These are phyloP conservation scores for Archips xylosteana DNA, from an alignment of 2,888 invertebrate genomes.

Conservation along the genomic window DNA sequence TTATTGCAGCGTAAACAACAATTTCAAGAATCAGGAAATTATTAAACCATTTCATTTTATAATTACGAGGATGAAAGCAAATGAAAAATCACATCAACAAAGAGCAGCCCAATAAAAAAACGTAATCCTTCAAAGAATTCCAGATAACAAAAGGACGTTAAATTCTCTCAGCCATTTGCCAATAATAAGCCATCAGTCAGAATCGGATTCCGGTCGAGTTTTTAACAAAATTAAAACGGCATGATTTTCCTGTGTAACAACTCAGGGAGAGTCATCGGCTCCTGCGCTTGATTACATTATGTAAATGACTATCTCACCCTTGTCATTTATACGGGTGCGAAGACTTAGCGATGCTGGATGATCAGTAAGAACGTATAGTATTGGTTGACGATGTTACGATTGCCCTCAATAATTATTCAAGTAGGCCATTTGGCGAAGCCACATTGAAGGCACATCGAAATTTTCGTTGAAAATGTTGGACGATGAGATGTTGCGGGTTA, in stretches of 20 bases:
- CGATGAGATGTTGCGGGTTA: too few species aligned
- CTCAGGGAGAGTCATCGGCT: slow-evolving; percentile 71
- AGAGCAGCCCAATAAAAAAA: slow-evolving; percentile 31
- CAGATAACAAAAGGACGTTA: slow-evolving; percentile 36
- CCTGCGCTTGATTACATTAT: slow-evolving; percentile 78
- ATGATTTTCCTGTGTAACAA: slow-evolving; percentile 62
- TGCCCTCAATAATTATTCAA: not conserved
- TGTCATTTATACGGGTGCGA: slow-evolving; percentile 67
- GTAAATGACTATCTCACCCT: slow-evolving; percentile 67
- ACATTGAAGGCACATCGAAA: not conserved
- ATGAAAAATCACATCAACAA: slow-evolving; percentile 28
- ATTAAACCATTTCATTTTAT: slow-evolving; percentile 2
- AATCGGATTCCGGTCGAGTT: slow-evolving; percentile 57
- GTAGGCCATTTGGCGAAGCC: not conserved
- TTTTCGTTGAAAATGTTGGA: too few species aligned
- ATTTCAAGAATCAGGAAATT: not conserved
- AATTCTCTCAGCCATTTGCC: slow-evolving; percentile 46
- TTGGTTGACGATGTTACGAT: not conserved
- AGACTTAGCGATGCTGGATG: slow-evolving; percentile 53
- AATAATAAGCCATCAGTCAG: slow-evolving; percentile 53
- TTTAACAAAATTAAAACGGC: slow-evolving; percentile 75
- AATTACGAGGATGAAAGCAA: slow-evolving; percentile 1
- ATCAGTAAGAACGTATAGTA: slow-evolving; percentile 18
- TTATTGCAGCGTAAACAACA: not conserved
- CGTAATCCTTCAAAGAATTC: slow-evolving; percentile 32